Base-by-base conservation (phyloP, 2,113 vertebrate genomes). In the Meleagris gallopavo region DNA sequence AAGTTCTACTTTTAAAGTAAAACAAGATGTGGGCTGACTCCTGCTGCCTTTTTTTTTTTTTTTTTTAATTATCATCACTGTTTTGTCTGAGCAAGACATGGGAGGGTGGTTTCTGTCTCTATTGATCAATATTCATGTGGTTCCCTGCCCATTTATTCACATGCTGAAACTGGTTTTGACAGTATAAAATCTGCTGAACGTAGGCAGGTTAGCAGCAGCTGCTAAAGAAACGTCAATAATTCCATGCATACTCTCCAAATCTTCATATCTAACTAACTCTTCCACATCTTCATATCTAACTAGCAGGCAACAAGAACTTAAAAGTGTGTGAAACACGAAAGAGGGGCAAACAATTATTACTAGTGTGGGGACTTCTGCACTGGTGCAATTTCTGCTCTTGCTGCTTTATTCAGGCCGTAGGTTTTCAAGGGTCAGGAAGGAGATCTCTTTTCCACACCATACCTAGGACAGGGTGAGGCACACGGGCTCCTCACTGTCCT, bases 61-160 rank as follows among this genome's bases (percentile, higher is more conserved):
- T 55, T 52, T 78, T n/a, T n/a, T n/a, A n/a, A n/a, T n/a, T 43
- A 55, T 54, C 6, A 2, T 11, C 0, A 0, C 38, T 52, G 22
- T 62, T 91, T 43, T 77, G 50, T 77, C 73, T n/a, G 34, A 93
- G 46, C 3, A 3, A 85, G 92, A 94, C 52, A 46, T 78, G 41
- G 55, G 64, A 95, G 45, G 55, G 58, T 60, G 76, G 45, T 58
- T 93, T 84, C 89, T 78, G 60, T 66, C 88, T 76, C 50, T n/a
- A 70, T 67, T 70, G 73, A 94, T 90, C 91, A 94, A 77, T 76
- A 88, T 55, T 93, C 84, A 94, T 46, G 29, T 83, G 58, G 50
- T 91, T 95, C 79, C 55, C 84, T 76, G 64, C 22, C 55, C 67
- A 52, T 88, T 87, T 70, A 76, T 83, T 89, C 78, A 79, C 14